Evolutionary conservation across 2,113 vertebrate species (phyloP).

Genomic region (Tachycineta bicolor): DNA sequence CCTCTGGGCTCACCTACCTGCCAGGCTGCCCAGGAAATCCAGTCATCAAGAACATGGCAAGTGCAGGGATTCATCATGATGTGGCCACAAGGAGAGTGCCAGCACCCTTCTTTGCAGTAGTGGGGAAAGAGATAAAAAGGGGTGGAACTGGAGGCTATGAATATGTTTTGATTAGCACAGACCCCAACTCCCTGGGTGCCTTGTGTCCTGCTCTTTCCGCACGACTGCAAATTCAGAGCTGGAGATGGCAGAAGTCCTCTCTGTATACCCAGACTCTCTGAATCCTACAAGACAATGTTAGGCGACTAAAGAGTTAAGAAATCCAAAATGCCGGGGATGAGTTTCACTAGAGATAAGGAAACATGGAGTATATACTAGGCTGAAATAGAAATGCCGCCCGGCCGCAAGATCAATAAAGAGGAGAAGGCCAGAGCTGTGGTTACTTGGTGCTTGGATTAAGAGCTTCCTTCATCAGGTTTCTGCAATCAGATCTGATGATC

Average conservation of each 20-base stretch:
- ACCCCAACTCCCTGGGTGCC: neutral
- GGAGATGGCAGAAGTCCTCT: neutral
- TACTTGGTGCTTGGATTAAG: conserved; percentile 28
- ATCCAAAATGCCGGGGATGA: neutral
- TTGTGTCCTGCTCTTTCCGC: neutral
- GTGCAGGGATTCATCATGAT: rapidly evolving
- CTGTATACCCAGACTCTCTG: neutral
- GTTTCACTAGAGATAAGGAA: neutral
- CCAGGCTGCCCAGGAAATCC: neutral
- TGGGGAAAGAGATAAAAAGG: neutral
- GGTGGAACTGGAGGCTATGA: neutral
- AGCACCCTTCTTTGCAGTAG: rapidly evolving
- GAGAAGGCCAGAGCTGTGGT: conserved; percentile 37
- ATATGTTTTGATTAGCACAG: neutral
- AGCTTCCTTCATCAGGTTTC: conserved; percentile 31
- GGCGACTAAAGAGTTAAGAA: neutral
- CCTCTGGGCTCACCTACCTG: neutral
- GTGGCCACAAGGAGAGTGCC: neutral
- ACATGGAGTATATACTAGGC: neutral
- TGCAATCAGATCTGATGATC: conserved; percentile 42
- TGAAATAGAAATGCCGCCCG: neutral
- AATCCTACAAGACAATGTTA: neutral
- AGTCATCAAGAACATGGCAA: rapidly evolving
- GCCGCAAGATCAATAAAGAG: neutral
- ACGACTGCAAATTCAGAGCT: rapidly evolving